These are phyloP conservation scores for Mactra quadrangularis DNA, from an alignment of 1,140 invertebrate genomes.

Conservation along the genomic window DNA sequence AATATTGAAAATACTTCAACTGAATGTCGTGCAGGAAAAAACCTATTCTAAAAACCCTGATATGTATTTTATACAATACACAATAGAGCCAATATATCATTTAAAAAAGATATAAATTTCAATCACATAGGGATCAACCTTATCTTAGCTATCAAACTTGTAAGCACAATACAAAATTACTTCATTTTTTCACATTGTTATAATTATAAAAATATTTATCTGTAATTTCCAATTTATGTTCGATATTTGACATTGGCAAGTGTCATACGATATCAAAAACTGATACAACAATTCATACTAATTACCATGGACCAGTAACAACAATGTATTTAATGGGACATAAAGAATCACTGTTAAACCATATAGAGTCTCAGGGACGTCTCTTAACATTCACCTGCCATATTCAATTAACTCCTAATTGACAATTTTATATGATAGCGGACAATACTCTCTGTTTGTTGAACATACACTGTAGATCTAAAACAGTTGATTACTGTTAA, in stretches of 20 bases:
- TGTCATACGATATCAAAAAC: conserved; percentile 47
- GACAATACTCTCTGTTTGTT: too few species aligned
- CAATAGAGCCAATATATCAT: conserved; percentile 43
- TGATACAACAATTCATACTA: conserved; percentile 34
- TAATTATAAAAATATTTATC: background rate
- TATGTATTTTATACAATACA: background rate
- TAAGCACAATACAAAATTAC: too few species aligned
- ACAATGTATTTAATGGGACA: conserved; percentile 29
- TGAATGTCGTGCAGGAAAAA: too few species aligned
- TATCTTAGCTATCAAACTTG: too few species aligned
- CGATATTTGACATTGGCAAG: conserved; percentile 40
- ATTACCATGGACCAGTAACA: background rate
- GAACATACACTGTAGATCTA: too few species aligned
- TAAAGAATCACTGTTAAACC: background rate
- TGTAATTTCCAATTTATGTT: background rate
- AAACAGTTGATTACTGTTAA: too few species aligned
- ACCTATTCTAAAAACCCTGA: too few species aligned
- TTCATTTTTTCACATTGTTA: background rate
- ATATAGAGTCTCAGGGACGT: conserved; percentile 11
- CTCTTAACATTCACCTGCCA: conserved; percentile 16
- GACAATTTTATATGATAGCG: too few species aligned
- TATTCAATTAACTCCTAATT: background rate
- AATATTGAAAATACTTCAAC: background rate
- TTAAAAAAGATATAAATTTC: conserved; percentile 22
- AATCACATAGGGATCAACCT: background rate